Conservation (phyloP, 2,113 vertebrate genomes). For the Isurus oxyrinchus region DNA sequence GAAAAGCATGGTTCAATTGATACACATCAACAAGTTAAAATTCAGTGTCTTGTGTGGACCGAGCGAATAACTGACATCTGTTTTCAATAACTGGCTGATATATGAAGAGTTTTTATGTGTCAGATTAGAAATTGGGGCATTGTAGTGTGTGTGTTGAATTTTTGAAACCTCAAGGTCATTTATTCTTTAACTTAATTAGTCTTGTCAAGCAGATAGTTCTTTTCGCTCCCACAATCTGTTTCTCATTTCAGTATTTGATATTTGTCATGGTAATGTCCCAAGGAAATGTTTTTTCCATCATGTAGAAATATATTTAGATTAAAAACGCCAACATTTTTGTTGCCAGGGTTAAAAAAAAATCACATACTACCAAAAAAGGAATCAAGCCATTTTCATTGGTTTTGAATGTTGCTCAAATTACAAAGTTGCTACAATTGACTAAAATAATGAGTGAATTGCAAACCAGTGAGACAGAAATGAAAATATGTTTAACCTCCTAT, state of each 20-base stretch:
- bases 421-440: not conserved
- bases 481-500: not conserved
- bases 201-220: not conserved
- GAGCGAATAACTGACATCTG: constrained; percentile 13
- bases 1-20: not conserved
- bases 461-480: not conserved
- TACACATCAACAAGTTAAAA: not conserved
- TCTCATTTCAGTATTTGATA: constrained; percentile 34
- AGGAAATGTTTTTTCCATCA: not conserved
- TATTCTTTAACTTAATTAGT: constrained; percentile 16
- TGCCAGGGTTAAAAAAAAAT: not conserved
- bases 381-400: not conserved
- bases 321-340: not conserved
- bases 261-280: constrained; percentile 27
- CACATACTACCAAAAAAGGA: not conserved
- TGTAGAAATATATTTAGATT: not conserved
- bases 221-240: constrained; percentile 22
- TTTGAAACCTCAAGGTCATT: constrained; percentile 14
- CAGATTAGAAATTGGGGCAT: not conserved
- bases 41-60: not conserved
- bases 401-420: not conserved
- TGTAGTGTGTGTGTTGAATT: not conserved
- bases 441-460: not conserved
- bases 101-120: not conserved
- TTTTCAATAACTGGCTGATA: not conserved